Conservation (phyloP, 2,797 vertebrate species). For the Lindbergichthys nudifrons region DNA sequence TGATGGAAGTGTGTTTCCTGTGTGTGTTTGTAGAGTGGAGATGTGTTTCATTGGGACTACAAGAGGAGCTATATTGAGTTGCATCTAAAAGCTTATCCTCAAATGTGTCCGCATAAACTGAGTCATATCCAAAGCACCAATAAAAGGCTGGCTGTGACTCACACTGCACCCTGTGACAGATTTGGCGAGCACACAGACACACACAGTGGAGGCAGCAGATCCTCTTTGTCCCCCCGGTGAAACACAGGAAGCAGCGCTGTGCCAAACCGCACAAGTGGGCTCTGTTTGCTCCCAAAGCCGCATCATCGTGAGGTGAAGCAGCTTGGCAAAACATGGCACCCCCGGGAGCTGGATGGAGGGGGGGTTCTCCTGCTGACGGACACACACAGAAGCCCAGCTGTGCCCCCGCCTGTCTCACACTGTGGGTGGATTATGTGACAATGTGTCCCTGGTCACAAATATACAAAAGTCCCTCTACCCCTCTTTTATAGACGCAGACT, state of each 20-base stretch:
- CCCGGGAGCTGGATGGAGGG: conserved; percentile 42
- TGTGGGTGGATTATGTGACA: no score
- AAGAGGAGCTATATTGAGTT: conserved; percentile 48
- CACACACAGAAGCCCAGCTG: conserved; percentile 30
- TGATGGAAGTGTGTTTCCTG: conserved; percentile 7
- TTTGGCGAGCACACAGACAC: conserved; percentile 57
- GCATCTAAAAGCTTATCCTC: conserved; percentile 65
- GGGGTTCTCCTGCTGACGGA: conserved; percentile 36
- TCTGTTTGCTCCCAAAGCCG: conserved; percentile 47
- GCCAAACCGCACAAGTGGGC: conserved; percentile 54
- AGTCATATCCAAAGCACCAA: conserved; percentile 73
- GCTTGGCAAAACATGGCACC: conserved; percentile 54
- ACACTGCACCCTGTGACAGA: conserved; percentile 63
- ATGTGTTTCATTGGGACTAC: conserved; percentile 45
- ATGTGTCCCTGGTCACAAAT: no score
- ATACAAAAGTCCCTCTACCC: no score
- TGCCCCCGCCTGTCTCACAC: conserved; percentile 32
- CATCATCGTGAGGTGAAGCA: conserved; percentile 57
- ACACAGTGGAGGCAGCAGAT: conserved; percentile 44
- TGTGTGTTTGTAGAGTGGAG: conserved; percentile 8
- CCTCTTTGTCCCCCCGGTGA: conserved; percentile 29
- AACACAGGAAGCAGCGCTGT: conserved; percentile 47
- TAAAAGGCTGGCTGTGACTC: conserved; percentile 66
- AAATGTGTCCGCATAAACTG: conserved; percentile 65
- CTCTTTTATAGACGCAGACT: no score